Base-by-base conservation (phyloP, 2,113 vertebrate species). In the Gnathochromis pfefferi region DNA sequence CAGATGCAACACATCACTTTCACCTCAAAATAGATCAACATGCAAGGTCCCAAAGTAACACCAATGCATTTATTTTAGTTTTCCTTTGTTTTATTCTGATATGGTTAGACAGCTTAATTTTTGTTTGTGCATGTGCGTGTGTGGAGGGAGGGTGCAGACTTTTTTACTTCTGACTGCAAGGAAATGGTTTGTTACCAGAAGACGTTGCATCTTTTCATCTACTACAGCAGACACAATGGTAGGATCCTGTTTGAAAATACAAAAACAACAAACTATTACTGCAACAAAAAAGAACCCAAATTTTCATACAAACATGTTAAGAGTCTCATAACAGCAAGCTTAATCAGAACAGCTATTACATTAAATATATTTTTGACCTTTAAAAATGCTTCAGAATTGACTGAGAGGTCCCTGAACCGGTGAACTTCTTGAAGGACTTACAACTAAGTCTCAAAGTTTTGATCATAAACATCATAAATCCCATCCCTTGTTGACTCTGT, bases 181-280 rank as follows among this genome's bases (percentile, higher is more conserved):
- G 14, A 82, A 63, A 42, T 21, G 45, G 26, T 7, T 45, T 85
- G 87, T 91, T 86, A 94, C 95, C 94, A 88, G 23, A 53, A 92
- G 4, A 78, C 2, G 33, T 9, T 90, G 70, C 89, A 94, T 87
- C 83, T 90, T 93, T 8, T 40, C 85, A 19, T 94, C 91, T 2
- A 94, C 87, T 54, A 81, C 91, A 79, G 93, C 84, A 33, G 91
- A 92, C 5, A 93, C 65, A 11, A 88, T 9, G 2, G 84, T 87
- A 11, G 90, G 85, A 83, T 95, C 92, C 94, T 95, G 47, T 17
- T 80, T 17, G 16, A 38, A 14, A 79, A 16, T 14, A 51, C 49
- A 40, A 45, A 54, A 5, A 88, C 28, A 87, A 26, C 19, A n/a
- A n/a, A 68, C 4, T 21, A 13, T 54, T 1, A 6, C 23, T 7